Evolutionary conservation across 53 echinoderm and acorn worm species (phyloP).

Genomic region (Antedon mediterranea): DNA sequence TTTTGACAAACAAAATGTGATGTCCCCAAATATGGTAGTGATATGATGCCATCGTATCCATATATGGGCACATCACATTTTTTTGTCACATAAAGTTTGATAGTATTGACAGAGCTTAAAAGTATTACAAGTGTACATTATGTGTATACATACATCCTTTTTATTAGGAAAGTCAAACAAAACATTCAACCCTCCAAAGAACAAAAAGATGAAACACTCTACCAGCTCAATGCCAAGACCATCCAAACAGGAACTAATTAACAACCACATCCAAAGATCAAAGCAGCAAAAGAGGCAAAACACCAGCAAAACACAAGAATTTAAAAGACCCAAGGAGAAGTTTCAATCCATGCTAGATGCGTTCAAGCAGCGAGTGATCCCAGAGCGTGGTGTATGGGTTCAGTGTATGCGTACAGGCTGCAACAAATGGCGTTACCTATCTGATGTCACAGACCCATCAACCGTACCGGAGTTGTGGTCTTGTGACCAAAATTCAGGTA

Average conservation of each 20-base stretch:
- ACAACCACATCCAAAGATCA: not conserved
- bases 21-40: too few relatives aligned
- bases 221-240: not conserved
- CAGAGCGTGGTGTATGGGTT: conserved; percentile 60
- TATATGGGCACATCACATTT: too few relatives aligned
- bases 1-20: too few relatives aligned
- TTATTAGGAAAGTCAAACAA: not conserved
- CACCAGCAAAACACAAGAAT: not conserved
- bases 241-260: too few relatives aligned
- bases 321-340: not conserved
- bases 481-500: conserved; percentile 33
- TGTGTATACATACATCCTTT: too few relatives aligned
- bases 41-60: too few relatives aligned
- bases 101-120: too few relatives aligned
- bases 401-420: conserved; percentile 61
- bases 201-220: not conserved
- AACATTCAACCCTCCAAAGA: not conserved
- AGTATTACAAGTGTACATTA: too few relatives aligned
- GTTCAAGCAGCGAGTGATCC: conserved; percentile 40
- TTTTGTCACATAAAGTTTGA: too few relatives aligned
- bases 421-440: conserved; percentile 75
- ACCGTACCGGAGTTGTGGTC: conserved; percentile 53
- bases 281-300: not conserved
- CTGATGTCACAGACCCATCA: conserved; percentile 55
- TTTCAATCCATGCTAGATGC: not conserved